phyloP scores from a whole-genome alignment of 2,888 invertebrate genomes.

The Caenorhabditis becei region DNA sequence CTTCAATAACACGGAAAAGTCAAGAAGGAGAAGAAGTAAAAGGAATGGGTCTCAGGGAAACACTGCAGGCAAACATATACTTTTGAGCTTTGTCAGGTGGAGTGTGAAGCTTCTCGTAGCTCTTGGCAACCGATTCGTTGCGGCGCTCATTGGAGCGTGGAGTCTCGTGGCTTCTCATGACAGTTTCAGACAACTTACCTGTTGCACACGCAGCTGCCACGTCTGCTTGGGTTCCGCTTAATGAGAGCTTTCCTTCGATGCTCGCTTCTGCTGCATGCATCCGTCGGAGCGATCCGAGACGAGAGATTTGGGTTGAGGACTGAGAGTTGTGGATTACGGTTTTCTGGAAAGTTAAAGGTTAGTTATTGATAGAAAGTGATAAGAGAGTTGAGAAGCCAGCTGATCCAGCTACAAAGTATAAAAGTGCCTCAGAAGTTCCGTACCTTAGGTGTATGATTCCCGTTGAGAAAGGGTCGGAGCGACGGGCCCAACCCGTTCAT shows the following conservation, averaged over 20 bases:
- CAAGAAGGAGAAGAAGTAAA: background rate
- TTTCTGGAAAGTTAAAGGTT: too few relatives aligned
- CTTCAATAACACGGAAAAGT: too few relatives aligned
- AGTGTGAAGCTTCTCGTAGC: too few relatives aligned
- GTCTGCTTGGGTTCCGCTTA: constrained; percentile 60
- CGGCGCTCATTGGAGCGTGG: constrained; percentile 2
- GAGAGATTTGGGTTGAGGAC: constrained; percentile 63
- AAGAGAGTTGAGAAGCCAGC: too few relatives aligned
- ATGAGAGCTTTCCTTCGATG: constrained; percentile 60
- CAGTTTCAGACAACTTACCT: constrained; percentile 17
- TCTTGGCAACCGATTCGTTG: constrained; percentile 12
- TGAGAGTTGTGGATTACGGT: constrained; percentile 60
- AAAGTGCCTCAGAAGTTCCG: too few relatives aligned
- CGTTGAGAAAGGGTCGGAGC: constrained; percentile 65
- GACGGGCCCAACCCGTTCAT: constrained; percentile 76
- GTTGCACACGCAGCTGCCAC: constrained; percentile 32
- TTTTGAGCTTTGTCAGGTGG: too few relatives aligned
- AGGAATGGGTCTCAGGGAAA: background rate
- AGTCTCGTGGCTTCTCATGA: constrained; percentile 1
- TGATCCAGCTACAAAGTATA: background rate
- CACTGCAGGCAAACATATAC: background rate
- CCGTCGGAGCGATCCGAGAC: constrained; percentile 62
- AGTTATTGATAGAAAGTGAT: too few relatives aligned
- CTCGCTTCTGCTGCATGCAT: constrained; percentile 65
- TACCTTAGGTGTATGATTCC: constrained; percentile 66